Evolutionary conservation across 2,888 invertebrate genomes (phyloP).

Genomic region (Selenia dentaria): DNA sequence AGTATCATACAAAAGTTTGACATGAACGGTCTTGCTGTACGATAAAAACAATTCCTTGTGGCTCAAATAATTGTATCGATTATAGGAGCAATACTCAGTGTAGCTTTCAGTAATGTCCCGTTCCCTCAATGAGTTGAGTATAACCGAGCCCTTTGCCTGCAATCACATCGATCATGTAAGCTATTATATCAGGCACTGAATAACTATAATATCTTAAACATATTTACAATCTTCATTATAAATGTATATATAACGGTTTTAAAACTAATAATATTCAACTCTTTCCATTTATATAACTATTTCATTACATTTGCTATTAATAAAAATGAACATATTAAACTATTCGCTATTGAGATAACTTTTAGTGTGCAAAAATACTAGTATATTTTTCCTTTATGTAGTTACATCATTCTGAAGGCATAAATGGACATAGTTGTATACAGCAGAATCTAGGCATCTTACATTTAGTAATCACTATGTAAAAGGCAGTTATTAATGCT

Average conservation of each 20-base stretch:
- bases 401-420: too few relatives aligned
- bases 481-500: not conserved
- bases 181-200: constrained; percentile 49
- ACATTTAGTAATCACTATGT: not conserved
- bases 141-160: too few relatives aligned
- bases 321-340: not conserved
- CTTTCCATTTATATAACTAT: constrained; percentile 18
- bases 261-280: constrained; percentile 20
- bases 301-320: constrained; percentile 10
- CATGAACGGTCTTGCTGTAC: too few relatives aligned
- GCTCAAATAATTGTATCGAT: too few relatives aligned
- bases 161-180: constrained; percentile 13
- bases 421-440: too few relatives aligned
- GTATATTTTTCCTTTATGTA: too few relatives aligned
- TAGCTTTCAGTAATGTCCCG: too few relatives aligned
- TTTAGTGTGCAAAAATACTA: too few relatives aligned
- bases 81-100: too few relatives aligned
- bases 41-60: too few relatives aligned
- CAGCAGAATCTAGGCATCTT: not conserved
- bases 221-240: constrained; percentile 51
- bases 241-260: constrained; percentile 30
- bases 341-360: not conserved
- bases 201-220: constrained; percentile 39
- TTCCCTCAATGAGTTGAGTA: too few relatives aligned
- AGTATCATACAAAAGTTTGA: too few relatives aligned